These are phyloP conservation scores for Eilema sororculum DNA, from an alignment of 2,888 invertebrate genomes.

Conservation along the genomic window DNA sequence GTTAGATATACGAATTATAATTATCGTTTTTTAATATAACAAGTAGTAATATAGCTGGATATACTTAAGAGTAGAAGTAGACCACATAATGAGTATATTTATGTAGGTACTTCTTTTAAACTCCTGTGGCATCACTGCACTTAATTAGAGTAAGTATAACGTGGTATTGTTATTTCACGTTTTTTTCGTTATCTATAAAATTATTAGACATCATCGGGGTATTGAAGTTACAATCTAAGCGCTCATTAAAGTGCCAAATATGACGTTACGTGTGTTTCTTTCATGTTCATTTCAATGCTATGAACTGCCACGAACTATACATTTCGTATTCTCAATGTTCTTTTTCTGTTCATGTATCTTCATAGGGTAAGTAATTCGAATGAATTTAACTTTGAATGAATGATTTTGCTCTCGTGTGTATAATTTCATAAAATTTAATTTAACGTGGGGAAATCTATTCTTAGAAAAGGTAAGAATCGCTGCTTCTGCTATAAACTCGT, in stretches of 20 bases:
- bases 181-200: not conserved
- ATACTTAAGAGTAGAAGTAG: not conserved
- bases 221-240: not conserved
- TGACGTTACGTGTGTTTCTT: not conserved
- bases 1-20: not conserved
- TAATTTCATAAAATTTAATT: too few relatives aligned
- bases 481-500: not conserved
- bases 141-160: conserved; percentile 48
- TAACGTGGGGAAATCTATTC: not conserved
- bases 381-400: not conserved
- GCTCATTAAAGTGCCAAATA: conserved; percentile 13
- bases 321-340: not conserved
- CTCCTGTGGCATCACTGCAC: conserved; percentile 58
- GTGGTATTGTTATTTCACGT: not conserved
- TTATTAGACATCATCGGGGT: not conserved
- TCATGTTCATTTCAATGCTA: not conserved
- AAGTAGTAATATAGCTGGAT: not conserved
- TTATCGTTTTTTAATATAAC: not conserved
- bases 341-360: not conserved
- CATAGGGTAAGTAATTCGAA: not conserved
- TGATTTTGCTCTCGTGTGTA: not conserved
- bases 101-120: conserved; percentile 23
- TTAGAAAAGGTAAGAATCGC: not conserved
- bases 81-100: conserved; percentile 1
- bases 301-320: not conserved